Base-by-base conservation (phyloP, 2,888 invertebrate genomes). In the Phyllotreta striolata region DNA sequence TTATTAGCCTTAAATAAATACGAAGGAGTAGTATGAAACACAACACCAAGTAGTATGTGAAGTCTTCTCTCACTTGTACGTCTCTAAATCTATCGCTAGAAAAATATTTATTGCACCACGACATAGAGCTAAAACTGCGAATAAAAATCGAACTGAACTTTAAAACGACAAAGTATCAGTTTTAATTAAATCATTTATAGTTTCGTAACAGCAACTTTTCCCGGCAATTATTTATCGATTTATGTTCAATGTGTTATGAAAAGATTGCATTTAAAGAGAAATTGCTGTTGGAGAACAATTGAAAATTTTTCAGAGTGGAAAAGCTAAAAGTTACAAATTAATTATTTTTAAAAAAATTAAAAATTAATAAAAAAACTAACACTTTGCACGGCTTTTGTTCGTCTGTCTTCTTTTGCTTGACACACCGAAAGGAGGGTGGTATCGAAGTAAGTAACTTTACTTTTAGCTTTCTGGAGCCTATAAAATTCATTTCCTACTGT, bases 391-490 rank as follows among this genome's bases (percentile, higher is more conserved):
- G 82, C 82, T 81, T 81, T 78, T 74, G 24, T 77, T 75, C 77
- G 77, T 81, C 73, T 79, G 76, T 79, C 78, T 80, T 77, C 79
- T 79, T 24, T 80, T 74, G 76, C 78, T 66, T 68, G 76, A 72
- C 74, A 70, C 69, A 76, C 73, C 79, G 24, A 24, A 24, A 24
- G 24, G 24, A 83, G 83, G 83, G 83, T 76, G 83, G 83, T 78
- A 79, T 83, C 66, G 83, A 84, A 83, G 83, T 83, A 81, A 84
- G 83, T 83, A 81, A 54, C n/a, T 55, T 24, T 24, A 24, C 24
- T 24, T 24, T 24, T 24, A 24, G 24, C 24, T 44, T 12, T 54
- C 51, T 41, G 35, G 39, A 60, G 55, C 51, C 46, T 46, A 6
- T 10, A 24, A 13, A 14, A 14, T 9, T 13, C 10, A 46, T 24